phyloP scores from a whole-genome alignment of 2,113 vertebrate species.

The Brienomyrus longianalis region DNA sequence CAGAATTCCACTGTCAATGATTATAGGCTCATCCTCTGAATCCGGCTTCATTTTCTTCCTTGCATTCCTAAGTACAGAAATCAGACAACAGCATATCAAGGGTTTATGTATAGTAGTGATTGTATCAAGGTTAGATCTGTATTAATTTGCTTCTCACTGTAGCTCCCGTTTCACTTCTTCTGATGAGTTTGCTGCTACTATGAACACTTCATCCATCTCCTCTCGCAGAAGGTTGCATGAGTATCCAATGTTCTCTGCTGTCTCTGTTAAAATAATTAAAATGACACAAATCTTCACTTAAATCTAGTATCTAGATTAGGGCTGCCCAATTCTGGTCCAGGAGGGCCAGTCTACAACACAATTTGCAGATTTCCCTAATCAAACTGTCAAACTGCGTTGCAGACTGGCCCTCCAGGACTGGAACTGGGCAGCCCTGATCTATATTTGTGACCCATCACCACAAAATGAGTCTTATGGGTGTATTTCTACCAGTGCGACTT shows the following conservation, averaged over 20 bases:
- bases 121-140: not conserved
- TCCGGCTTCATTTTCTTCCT: slow-evolving; percentile 54
- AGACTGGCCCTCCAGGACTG: too few relatives aligned
- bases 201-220: slow-evolving; percentile 70
- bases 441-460: not conserved
- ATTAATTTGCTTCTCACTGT: slow-evolving; percentile 46
- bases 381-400: not conserved
- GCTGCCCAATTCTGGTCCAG: not conserved
- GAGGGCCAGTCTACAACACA: not conserved
- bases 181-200: slow-evolving; percentile 56
- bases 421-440: not conserved
- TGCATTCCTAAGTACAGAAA: slow-evolving; percentile 47
- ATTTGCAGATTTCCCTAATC: not conserved
- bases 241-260: slow-evolving; percentile 73
- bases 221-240: slow-evolving; percentile 72
- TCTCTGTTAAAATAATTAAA: slow-evolving; percentile 55
- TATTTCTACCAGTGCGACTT: too few relatives aligned
- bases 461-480: too few relatives aligned
- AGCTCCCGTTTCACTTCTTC: slow-evolving; percentile 65
- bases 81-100: not conserved
- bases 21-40: slow-evolving; percentile 39
- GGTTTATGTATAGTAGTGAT: not conserved
- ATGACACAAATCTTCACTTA: not conserved
- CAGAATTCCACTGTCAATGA: slow-evolving; percentile 35
- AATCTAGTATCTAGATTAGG: not conserved